Percentiles rank a stretch among this genome's conserved stretches.
phyloP scores from a whole-genome alignment of 2,797 vertebrate species.

The Acipenser oxyrinchus region DNA sequence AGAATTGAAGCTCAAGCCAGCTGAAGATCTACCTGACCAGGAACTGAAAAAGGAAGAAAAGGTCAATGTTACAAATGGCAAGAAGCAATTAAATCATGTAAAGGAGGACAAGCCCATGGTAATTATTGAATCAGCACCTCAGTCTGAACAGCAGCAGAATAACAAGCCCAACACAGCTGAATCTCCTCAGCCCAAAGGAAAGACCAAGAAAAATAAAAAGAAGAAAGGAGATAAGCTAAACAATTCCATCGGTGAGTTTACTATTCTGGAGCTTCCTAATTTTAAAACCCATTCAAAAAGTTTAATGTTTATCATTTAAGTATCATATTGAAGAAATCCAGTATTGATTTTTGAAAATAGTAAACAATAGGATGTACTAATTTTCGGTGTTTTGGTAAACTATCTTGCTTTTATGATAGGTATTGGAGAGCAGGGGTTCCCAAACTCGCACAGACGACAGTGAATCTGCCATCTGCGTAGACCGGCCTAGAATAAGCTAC shows the following conservation, averaged over 20 bases:
- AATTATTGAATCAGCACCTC: slow-evolving; percentile 47
- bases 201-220: slow-evolving; percentile 91
- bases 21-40: slow-evolving; percentile 39
- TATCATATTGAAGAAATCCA: too few species aligned
- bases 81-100: slow-evolving; percentile 65
- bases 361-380: too few species aligned
- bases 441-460: too few species aligned
- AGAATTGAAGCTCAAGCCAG: slow-evolving; percentile 53
- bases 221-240: slow-evolving; percentile 86
- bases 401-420: too few species aligned
- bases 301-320: too few species aligned
- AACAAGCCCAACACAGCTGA: slow-evolving; percentile 60
- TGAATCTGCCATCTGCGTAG: too few species aligned
- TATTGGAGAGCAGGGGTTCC: too few species aligned
- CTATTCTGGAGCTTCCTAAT: not conserved
- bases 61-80: slow-evolving; percentile 55
- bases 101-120: slow-evolving; percentile 64
- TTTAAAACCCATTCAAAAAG: not conserved
- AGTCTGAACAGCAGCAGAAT: slow-evolving; percentile 43
- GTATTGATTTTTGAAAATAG: too few species aligned
- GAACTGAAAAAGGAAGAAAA: slow-evolving; percentile 70
- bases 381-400: too few species aligned
- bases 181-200: slow-evolving; percentile 84
- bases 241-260: slow-evolving; percentile 78
- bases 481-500: too few species aligned